Base-by-base conservation (phyloP, 1,140 invertebrate species). In the Gryllus bimaculatus region DNA sequence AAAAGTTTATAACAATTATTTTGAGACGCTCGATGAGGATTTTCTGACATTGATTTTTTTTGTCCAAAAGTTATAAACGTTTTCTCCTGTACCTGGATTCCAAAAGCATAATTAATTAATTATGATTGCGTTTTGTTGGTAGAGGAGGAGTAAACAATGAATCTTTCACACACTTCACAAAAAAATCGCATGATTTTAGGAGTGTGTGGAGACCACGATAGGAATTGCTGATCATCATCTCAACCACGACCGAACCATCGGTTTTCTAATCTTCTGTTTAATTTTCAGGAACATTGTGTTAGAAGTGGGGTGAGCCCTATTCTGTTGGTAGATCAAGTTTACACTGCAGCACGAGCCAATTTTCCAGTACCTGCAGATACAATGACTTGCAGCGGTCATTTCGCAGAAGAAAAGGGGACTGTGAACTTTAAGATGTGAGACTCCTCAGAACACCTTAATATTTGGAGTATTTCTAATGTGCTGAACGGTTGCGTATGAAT, bases 141-240 rank as follows among this genome's bases (percentile, higher is more conserved):
- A 76, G 7, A 75, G 73, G 78, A 75, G 73, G 74, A 7, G 18
- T 47, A 79, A 76, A 79, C 74, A 79, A 7, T 49, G 47, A 76
- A 79, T 77, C 48, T 74, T 78, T 78, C 78, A 78, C 78, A 78
- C 73, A 6, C 78, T 47, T 47, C 78, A 78, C 78, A 78, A 78
- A 78, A 78, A 78, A 78, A 73, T 78, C 66, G 6, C 78, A 78
- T 78, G 78, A 48, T 5, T 5, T 78, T 78, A 78, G 48, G 26
- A 8, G 49, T 5, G 78, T 5, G 48, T 8, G 78, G 66, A 78
- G 78, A 49, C 78, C 7, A 78, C 47, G 76, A 78, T 47, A 78
- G 26, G 49, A 78, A 74, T 39, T 78, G 48, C 49, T 78, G 78
- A 78, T 79, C 78, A 79, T 79, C 13, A 49, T 39, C 49, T 26